phyloP scores from a whole-genome alignment of 2,888 invertebrate species.

The Dichetophora obliterata region DNA sequence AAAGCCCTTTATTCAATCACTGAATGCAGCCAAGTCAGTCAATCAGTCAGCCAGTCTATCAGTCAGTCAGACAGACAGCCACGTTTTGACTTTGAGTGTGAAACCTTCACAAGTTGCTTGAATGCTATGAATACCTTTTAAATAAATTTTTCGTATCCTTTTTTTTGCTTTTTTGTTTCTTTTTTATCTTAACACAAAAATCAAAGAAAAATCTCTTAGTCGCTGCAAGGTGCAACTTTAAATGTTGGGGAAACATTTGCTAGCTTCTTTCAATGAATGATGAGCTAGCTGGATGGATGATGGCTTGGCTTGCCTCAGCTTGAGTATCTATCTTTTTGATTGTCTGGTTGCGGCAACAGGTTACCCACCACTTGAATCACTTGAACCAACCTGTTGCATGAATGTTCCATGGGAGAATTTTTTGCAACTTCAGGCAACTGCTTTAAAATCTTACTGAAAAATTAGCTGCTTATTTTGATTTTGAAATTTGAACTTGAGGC shows the following conservation, averaged over 20 bases:
- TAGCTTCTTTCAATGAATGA: conserved; percentile 15
- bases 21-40: conserved; percentile 17
- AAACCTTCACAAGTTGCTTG: neutral
- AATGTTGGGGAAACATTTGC: conserved; percentile 10
- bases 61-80: neutral
- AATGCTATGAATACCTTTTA: neutral
- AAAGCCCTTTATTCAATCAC: conserved; percentile 8
- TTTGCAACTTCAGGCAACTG: neutral
- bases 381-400: conserved; percentile 53
- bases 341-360: conserved; percentile 48
- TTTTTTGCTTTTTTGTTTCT: neutral
- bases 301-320: neutral
- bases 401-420: conserved; percentile 10
- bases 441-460: neutral
- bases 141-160: neutral
- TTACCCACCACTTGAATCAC: conserved; percentile 18
- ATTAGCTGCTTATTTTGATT: conserved; percentile 60
- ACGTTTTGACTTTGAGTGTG: neutral
- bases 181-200: conserved; percentile 14
- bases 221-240: conserved; percentile 34
- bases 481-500: conserved; percentile 70
- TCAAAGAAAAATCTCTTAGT: conserved; percentile 25
- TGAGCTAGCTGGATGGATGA: neutral
- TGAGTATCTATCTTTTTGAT: conserved; percentile 55
- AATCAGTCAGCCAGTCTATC: conserved; percentile 24